Conservation (phyloP, 2,113 vertebrate species). For the Pelodiscus sinensis region DNA sequence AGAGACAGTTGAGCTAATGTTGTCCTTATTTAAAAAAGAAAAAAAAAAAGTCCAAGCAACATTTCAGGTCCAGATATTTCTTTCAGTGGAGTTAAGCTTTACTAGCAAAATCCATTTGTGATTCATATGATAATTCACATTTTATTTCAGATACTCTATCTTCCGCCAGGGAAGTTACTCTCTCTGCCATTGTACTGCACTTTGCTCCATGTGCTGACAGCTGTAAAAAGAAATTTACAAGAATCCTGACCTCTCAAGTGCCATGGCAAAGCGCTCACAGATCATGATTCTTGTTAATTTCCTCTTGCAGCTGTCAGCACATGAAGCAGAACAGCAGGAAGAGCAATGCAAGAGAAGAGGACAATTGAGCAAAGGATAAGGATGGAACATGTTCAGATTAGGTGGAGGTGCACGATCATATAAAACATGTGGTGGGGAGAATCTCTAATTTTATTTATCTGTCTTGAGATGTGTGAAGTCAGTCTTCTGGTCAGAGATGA, state of each 20-base stretch:
- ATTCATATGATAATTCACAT: conserved; percentile 17
- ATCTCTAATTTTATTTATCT: neutral
- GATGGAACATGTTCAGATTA: conserved; percentile 20
- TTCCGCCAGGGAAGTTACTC: neutral
- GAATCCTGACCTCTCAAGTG: neutral
- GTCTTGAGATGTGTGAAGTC: conserved; percentile 12
- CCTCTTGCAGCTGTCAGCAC: conserved; percentile 42
- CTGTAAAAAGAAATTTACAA: conserved; percentile 8
- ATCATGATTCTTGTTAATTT: conserved; percentile 32
- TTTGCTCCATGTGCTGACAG: conserved; percentile 7
- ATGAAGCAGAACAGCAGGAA: conserved; percentile 40
- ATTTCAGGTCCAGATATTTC: conserved; percentile 1
- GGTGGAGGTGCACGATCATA: neutral
- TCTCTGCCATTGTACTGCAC: neutral
- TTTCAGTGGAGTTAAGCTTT: neutral
- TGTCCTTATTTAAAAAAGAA: neutral
- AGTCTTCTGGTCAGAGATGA: conserved; percentile 27
- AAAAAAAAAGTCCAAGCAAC: neutral
- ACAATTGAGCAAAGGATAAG: neutral
- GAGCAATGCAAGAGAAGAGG: conserved; percentile 20
- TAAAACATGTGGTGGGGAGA: neutral
- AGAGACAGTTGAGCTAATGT: neutral
- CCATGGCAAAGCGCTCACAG: neutral
- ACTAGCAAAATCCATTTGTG: conserved; percentile 15
- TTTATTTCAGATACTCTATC: neutral